Evolutionary conservation across 2,888 invertebrate species (phyloP).

Genomic region (Campoplex nolae): DNA sequence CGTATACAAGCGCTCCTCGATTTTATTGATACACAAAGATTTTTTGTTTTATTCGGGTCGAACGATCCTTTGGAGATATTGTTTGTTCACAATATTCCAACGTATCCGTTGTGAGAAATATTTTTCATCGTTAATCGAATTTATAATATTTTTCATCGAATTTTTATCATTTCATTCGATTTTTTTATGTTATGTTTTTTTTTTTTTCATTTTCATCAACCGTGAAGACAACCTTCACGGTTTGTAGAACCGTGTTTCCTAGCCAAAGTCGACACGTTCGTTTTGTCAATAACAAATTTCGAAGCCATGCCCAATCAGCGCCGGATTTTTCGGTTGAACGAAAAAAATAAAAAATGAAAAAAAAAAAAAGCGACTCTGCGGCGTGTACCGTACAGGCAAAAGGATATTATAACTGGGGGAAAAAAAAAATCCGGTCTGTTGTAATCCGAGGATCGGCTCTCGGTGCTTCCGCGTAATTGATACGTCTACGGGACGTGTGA

Average conservation of each 20-base stretch:
- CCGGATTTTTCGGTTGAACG: neutral
- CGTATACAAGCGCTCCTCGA: neutral
- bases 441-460: constrained; percentile 61
- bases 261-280: neutral
- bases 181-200: too few relatives aligned
- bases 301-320: neutral
- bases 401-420: constrained; percentile 48
- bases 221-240: neutral
- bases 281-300: neutral
- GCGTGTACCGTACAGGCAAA: constrained; percentile 3
- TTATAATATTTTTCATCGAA: neutral
- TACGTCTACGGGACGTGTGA: constrained; percentile 61
- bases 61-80: too few relatives aligned
- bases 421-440: constrained; percentile 55
- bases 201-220: neutral
- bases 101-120: too few relatives aligned
- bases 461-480: constrained; percentile 65
- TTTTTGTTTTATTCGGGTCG: too few relatives aligned
- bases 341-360: neutral
- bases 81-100: too few relatives aligned
- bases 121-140: too few relatives aligned
- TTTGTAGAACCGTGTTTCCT: neutral
- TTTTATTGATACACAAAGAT: too few relatives aligned
- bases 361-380: neutral
- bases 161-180: neutral